Evolutionary conservation across 2,113 vertebrate genomes (phyloP), one percentile per base, ranked within the genome.

Genomic region (Cynopterus brachyotis): DNA sequence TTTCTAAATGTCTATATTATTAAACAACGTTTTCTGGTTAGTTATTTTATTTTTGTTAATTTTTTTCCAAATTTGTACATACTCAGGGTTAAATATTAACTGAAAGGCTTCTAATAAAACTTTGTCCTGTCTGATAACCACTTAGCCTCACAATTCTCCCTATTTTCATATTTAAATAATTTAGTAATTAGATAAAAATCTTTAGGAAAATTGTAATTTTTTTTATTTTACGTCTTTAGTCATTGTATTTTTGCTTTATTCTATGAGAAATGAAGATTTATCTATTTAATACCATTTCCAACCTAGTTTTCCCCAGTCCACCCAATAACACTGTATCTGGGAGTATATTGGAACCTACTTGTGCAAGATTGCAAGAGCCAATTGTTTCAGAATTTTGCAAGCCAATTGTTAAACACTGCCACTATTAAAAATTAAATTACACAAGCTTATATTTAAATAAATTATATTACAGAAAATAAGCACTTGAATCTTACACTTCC

Each of bases 201-300:
- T 84, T 89, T 47, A 67, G 84, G 60, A 70, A 84, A 95, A 26
- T 5, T 28, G 6, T 37, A 81, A 45, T 79, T 64, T 94, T 94
- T 94, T 67, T 55, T 10, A 85, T 16, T 90, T 93, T 64, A 89
- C 16, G 60, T 53, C 50, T 45, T n/a, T 64, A 55, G 11, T 70
- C 22, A 60, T 85, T 69, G 17, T 76, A 78, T 60, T 53, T 96
- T 95, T 95, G 57, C 35, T 78, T 87, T 92, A 59, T 60, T n/a
- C n/a, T 66, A 26, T 87, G 30, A 72, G 19, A 93, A 83, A 57
- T 57, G 7, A 72, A 59, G n/a, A 93, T 69, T 84, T 42, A 35
- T 35, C 20, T 89, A 4, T 76, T 85, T 66, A n/a, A 47, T 76
- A 57, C 32, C 12, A 66, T 53, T 57, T 64, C 7, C 55, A 75